Conservation (phyloP, 2,888 invertebrate species). For the Saturnia pavonia region DNA sequence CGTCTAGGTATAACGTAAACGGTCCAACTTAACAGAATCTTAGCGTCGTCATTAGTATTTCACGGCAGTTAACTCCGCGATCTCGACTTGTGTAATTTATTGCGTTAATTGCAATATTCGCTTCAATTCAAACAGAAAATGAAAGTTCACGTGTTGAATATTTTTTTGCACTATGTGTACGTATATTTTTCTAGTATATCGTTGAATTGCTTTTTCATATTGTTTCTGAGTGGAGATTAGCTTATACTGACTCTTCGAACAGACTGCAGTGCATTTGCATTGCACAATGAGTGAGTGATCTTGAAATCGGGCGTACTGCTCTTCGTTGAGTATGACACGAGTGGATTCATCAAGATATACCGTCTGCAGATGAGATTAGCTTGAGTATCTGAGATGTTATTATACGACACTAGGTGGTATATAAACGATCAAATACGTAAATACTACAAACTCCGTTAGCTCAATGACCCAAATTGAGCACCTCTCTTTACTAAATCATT, state of each 20-base stretch:
- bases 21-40: conserved; percentile 10
- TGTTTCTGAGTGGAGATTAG: not conserved
- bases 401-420: not conserved
- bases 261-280: not conserved
- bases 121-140: conserved; percentile 11
- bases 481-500: not conserved
- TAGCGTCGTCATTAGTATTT: conserved; percentile 14
- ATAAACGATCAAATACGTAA: no score
- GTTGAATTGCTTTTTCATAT: not conserved
- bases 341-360: not conserved
- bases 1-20: not conserved
- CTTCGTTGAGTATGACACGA: not conserved
- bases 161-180: not conserved
- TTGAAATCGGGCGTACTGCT: not conserved
- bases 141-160: not conserved
- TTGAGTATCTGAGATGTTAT: not conserved
- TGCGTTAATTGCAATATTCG: conserved; percentile 19
- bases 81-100: conserved; percentile 24
- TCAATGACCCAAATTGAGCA: not conserved
- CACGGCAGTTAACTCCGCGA: conserved; percentile 23
- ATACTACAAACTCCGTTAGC: no score
- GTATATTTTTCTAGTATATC: not conserved
- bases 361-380: not conserved
- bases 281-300: not conserved
- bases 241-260: not conserved